Conservation (phyloP, 2,888 invertebrate genomes). For the Notodonta dromedarius region DNA sequence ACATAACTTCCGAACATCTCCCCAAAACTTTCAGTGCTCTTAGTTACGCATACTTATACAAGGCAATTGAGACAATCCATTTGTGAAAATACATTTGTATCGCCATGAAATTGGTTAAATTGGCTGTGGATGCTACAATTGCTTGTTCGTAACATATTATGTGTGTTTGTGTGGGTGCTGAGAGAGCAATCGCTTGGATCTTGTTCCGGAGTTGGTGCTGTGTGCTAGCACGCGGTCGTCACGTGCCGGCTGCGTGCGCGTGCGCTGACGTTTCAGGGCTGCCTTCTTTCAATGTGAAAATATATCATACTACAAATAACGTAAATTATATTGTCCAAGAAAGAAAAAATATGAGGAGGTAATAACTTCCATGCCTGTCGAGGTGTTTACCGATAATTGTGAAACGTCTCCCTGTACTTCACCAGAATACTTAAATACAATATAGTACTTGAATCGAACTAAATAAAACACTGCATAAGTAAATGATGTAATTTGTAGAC, state of each 20-base stretch:
- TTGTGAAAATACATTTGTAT: slow-evolving; percentile 5
- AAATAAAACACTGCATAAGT: too few species aligned
- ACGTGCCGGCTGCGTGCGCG: slow-evolving; percentile 32
- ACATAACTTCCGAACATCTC: slow-evolving; percentile 15
- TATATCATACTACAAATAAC: too few species aligned
- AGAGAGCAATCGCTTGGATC: slow-evolving; percentile 14
- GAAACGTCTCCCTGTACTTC: too few species aligned
- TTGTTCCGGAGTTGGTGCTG: slow-evolving; percentile 24
- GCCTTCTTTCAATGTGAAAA: neutral
- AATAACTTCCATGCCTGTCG: too few species aligned
- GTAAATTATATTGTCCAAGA: too few species aligned
- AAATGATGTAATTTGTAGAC: too few species aligned
- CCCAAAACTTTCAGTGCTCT: slow-evolving; percentile 9
- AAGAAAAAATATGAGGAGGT: too few species aligned
- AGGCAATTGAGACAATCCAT: neutral
- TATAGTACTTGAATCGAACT: too few species aligned
- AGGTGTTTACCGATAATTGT: too few species aligned
- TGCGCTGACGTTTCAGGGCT: neutral
- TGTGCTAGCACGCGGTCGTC: slow-evolving; percentile 29
- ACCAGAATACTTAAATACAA: too few species aligned
- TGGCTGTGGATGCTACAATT: slow-evolving; percentile 16
- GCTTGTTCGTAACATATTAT: slow-evolving; percentile 10
- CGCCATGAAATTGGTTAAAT: slow-evolving; percentile 17
- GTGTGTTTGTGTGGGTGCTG: slow-evolving; percentile 6
- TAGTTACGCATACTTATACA: neutral